Conservation (phyloP, 2,113 vertebrate genomes). For the Leucosticte australis region DNA sequence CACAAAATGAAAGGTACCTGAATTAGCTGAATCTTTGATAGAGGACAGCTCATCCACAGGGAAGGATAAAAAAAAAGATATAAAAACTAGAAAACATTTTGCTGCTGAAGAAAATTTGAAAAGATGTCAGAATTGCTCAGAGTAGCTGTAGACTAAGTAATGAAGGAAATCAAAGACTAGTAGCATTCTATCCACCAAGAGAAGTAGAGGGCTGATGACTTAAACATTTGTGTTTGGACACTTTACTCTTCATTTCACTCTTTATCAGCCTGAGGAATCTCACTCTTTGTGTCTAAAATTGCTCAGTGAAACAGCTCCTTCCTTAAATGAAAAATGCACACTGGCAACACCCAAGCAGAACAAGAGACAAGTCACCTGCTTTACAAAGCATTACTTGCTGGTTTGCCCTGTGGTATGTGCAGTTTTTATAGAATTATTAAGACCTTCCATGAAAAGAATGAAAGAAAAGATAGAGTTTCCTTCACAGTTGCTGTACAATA, state of each 20-base stretch:
- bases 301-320: not conserved
- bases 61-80: not conserved
- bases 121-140: not conserved
- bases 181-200: slow-evolving; percentile 58
- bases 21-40: not conserved
- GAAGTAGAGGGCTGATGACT: slow-evolving; percentile 61
- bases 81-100: not conserved
- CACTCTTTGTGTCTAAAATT: slow-evolving; percentile 9
- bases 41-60: not conserved
- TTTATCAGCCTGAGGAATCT: slow-evolving; percentile 58
- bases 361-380: not conserved
- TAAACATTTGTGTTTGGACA: slow-evolving; percentile 32
- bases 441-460: not conserved
- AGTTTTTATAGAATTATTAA: slow-evolving; percentile 14
- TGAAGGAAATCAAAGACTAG: slow-evolving; percentile 69
- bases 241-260: slow-evolving; percentile 53
- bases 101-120: not conserved
- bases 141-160: not conserved
- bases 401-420: not conserved
- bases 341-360: not conserved
- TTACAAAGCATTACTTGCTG: not conserved
- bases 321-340: not conserved
- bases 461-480: not conserved
- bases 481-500: not conserved
- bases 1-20: not conserved